phyloP scores from a whole-genome alignment of 2,797 vertebrate genomes.

The Podarcis lilfordi region DNA sequence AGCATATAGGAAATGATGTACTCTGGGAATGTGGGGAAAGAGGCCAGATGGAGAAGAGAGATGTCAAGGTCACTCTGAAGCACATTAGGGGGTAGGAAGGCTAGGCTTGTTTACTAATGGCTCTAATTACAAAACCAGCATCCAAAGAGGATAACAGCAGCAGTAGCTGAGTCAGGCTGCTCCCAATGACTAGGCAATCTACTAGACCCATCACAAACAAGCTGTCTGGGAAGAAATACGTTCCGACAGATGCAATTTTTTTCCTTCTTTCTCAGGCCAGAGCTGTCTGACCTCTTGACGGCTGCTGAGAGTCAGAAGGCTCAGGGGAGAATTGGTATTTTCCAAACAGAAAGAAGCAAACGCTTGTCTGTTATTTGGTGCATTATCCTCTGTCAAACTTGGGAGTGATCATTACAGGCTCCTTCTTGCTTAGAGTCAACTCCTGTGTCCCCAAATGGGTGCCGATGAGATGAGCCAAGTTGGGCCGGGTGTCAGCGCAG shows the following conservation, averaged over 20 bases:
- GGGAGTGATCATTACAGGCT: background rate
- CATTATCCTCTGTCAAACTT: background rate
- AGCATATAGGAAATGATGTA: background rate
- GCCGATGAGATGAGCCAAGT: background rate
- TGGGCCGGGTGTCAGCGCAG: background rate
- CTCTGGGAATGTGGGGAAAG: background rate
- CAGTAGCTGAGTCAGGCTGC: background rate
- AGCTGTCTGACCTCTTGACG: constrained; percentile 12
- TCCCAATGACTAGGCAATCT: constrained; percentile 25
- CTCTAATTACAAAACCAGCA: constrained; percentile 12
- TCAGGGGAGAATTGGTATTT: constrained; percentile 9
- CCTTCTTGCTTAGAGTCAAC: background rate
- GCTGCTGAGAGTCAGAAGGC: constrained; percentile 17
- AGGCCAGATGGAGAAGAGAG: background rate
- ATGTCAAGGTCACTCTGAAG: background rate
- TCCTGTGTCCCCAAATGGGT: background rate
- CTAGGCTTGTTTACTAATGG: background rate
- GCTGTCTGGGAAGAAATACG: background rate
- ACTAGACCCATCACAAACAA: constrained; percentile 8
- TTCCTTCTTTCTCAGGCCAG: background rate
- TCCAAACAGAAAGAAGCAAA: constrained; percentile 15
- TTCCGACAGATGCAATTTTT: constrained; percentile 6
- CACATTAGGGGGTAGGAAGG: background rate
- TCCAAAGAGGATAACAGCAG: background rate
- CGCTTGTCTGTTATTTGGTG: background rate